phyloP scores from a whole-genome alignment of 37 sponge, comb jelly and placozoan genomes.

The Haliclona indistincta region DNA sequence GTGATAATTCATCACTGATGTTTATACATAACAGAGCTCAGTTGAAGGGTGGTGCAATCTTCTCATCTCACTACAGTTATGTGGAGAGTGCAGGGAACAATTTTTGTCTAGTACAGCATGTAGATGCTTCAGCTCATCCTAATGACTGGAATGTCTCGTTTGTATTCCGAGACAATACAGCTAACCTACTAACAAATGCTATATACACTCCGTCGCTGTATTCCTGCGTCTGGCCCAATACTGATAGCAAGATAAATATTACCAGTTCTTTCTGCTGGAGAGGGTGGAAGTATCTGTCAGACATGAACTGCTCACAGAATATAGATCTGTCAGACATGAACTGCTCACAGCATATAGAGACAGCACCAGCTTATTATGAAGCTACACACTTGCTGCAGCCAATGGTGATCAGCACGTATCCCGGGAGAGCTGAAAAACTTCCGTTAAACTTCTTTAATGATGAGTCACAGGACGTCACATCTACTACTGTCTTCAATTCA shows the following conservation, averaged over 20 bases:
- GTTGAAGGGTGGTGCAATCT: slow-evolving; percentile 26
- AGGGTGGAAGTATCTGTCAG: neutral
- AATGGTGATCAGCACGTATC: neutral
- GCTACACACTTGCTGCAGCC: neutral
- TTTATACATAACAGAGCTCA: slow-evolving; percentile 10
- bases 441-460: neutral
- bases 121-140: neutral
- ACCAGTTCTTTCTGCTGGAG: slow-evolving; percentile 11
- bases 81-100: neutral
- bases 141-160: slow-evolving; percentile 14
- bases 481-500: neutral
- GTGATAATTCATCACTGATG: neutral
- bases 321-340: too few species aligned
- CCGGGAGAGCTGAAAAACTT: neutral
- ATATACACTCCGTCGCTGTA: slow-evolving; percentile 28
- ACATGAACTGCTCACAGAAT: neutral
- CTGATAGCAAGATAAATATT: neutral
- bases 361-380: neutral
- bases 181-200: slow-evolving; percentile 1
- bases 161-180: slow-evolving; percentile 13
- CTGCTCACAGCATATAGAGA: neutral
- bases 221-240: slow-evolving; percentile 20
- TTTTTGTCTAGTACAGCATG: slow-evolving; percentile 17
- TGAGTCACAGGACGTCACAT: neutral
- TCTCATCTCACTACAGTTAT: neutral